These are phyloP conservation scores for Microcebus murinus DNA, from an alignment of 2,113 vertebrate species.

Conservation along the genomic window DNA sequence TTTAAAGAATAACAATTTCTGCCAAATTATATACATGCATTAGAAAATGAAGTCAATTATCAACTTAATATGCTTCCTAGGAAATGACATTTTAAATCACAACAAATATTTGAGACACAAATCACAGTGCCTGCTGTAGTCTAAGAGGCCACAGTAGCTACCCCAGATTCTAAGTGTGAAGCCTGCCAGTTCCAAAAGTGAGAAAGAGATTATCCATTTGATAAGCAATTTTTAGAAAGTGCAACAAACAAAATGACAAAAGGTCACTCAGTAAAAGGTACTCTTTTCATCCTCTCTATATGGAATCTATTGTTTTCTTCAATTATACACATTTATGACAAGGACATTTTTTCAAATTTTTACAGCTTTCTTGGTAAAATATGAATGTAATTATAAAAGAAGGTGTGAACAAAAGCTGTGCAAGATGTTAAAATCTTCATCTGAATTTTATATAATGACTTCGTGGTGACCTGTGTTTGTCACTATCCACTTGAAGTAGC, in stretches of 20 bases:
- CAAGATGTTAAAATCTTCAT: slow-evolving; percentile 38
- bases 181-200: neutral
- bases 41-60: slow-evolving; percentile 13
- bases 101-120: neutral
- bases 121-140: neutral
- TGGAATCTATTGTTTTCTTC: slow-evolving; percentile 42
- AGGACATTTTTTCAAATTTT: slow-evolving; percentile 48
- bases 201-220: neutral
- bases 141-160: neutral
- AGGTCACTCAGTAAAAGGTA: neutral
- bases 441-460: slow-evolving; percentile 53
- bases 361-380: slow-evolving; percentile 51
- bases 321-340: neutral
- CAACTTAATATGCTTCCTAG: neutral
- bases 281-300: neutral
- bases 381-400: slow-evolving; percentile 60
- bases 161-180: slow-evolving; percentile 33
- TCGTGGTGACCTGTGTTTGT: slow-evolving; percentile 57
- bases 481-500: slow-evolving; percentile 43
- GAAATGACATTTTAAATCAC: slow-evolving; percentile 24
- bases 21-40: neutral
- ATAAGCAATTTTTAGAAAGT: neutral
- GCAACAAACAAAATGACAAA: neutral
- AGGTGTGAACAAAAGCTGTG: slow-evolving; percentile 31
- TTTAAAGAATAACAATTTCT: neutral